Evolutionary conservation across 2,888 invertebrate genomes (phyloP).

Genomic region (Pristionchus japonicus): DNA sequence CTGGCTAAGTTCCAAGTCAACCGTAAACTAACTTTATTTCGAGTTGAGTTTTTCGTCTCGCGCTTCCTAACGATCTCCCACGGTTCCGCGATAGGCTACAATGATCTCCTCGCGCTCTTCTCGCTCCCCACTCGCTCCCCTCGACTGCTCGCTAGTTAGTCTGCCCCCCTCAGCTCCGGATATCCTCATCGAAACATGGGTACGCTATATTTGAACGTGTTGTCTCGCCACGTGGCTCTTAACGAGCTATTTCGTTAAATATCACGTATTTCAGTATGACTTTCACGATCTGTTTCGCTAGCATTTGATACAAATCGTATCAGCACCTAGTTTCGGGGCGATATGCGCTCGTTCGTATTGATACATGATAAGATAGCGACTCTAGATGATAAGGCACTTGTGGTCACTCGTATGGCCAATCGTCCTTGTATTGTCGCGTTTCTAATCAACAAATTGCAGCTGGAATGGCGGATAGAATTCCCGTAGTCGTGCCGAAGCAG

Average conservation of each 20-base stretch:
- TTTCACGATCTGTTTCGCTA: background rate
- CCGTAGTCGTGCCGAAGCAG: conserved; percentile 49
- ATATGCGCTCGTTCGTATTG: background rate
- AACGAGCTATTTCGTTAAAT: no score
- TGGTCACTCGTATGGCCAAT: background rate
- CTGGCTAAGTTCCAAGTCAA: background rate
- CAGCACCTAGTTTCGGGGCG: background rate
- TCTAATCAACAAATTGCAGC: background rate
- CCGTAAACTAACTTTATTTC: background rate
- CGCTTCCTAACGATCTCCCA: background rate
- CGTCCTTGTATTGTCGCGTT: background rate
- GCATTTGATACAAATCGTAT: no score
- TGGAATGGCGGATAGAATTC: conserved; percentile 49
- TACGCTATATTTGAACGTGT: background rate
- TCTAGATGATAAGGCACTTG: background rate
- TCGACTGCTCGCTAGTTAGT: background rate
- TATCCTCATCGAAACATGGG: background rate
- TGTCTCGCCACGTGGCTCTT: background rate
- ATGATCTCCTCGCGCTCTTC: background rate
- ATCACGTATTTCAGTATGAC: no score
- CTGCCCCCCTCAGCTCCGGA: background rate
- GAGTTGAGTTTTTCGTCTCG: background rate
- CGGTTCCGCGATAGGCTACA: background rate
- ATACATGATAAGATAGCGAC: no score
- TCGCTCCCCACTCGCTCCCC: background rate